A percentile compares a stretch with the other conserved stretches of the same genome.
Evolutionary conservation across 2,888 invertebrate genomes (phyloP).

Genomic region (Phyto melanocephala): DNA sequence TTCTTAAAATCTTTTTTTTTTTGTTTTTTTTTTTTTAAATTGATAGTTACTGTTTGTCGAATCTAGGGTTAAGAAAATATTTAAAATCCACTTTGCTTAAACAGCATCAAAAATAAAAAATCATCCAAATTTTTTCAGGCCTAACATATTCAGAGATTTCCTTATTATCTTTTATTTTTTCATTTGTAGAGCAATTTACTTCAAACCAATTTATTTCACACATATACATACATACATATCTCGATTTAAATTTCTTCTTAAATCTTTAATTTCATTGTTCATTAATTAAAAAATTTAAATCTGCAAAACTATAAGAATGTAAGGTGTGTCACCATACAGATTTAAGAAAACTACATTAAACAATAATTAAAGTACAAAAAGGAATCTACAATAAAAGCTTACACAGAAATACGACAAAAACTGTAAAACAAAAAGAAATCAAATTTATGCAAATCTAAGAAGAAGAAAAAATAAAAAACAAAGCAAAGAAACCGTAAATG

Average conservation of each 20-base stretch:
- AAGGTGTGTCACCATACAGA: constrained; percentile 48
- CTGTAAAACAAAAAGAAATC: not conserved
- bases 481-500: not conserved
- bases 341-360: constrained; percentile 1
- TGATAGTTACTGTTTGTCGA: no score
- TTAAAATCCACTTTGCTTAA: no score
- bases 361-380: constrained; percentile 31
- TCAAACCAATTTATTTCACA: no score
- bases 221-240: not conserved
- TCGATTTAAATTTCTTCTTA: no score
- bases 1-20: no score
- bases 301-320: not conserved
- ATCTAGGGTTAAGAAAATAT: no score
- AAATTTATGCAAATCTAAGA: constrained; percentile 42
- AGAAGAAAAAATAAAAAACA: not conserved
- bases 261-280: not conserved
- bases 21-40: no score
- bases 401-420: not conserved
- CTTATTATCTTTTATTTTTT: no score
- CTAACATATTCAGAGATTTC: no score
- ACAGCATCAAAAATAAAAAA: no score
- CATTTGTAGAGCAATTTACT: no score
- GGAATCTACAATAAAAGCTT: not conserved
- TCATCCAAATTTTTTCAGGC: no score
- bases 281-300: not conserved